These are phyloP conservation scores for Acanthosepion lycidas DNA, from an alignment of 2,888 invertebrate species.

Conservation along the genomic window DNA sequence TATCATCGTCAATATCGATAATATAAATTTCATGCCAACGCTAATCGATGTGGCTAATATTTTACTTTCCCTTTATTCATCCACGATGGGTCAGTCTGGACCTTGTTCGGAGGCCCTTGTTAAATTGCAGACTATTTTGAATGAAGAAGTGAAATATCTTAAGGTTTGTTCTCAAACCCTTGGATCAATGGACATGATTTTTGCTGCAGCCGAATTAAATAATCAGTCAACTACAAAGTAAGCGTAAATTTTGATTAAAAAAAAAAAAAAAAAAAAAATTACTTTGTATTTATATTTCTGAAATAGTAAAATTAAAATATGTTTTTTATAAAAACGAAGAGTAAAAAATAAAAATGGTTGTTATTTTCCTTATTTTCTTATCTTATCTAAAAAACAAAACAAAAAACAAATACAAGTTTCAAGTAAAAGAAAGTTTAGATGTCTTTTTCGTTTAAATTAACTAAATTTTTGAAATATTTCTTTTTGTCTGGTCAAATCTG, in stretches of 20 bases:
- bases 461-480: too few relatives aligned
- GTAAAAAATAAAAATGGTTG: too few relatives aligned
- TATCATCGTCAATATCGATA: constrained; percentile 80
- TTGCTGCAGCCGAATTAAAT: constrained; percentile 62
- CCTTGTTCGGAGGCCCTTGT: constrained; percentile 60
- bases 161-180: constrained; percentile 73
- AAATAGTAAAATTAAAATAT: too few relatives aligned
- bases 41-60: constrained; percentile 84
- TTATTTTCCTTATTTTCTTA: too few relatives aligned
- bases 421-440: too few relatives aligned
- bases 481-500: too few relatives aligned
- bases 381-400: too few relatives aligned
- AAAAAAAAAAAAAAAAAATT: not conserved
- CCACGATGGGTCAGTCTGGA: constrained; percentile 76
- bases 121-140: constrained; percentile 79
- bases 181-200: constrained; percentile 72
- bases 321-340: not conserved
- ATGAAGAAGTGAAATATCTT: constrained; percentile 79
- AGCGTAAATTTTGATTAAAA: not conserved
- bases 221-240: not conserved
- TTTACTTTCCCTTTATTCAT: constrained; percentile 77
- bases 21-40: constrained; percentile 83
- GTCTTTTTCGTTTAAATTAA: too few relatives aligned
- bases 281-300: not conserved
- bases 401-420: too few relatives aligned